Percentiles rank a stretch among this genome's conserved stretches.
These are phyloP conservation scores for Polyommatus iphigenia DNA, from an alignment of 2,888 invertebrate genomes.

Conservation along the genomic window DNA sequence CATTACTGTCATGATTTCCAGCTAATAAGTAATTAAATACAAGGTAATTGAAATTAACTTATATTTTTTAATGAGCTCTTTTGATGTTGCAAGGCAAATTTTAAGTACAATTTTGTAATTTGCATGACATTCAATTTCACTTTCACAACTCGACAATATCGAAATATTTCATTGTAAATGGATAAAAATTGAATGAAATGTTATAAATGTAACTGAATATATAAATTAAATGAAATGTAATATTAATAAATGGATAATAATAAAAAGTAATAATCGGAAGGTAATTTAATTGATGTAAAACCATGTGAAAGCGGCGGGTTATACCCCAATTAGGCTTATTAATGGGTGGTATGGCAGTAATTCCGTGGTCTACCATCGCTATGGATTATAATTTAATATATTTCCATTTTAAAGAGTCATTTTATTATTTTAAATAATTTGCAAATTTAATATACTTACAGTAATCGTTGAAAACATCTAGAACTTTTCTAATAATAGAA, in stretches of 20 bases:
- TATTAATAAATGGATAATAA: too few species aligned
- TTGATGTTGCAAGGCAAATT: not conserved
- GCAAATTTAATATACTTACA: not conserved
- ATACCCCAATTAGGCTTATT: conserved; percentile 1
- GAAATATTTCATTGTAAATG: too few species aligned
- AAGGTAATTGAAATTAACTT: not conserved
- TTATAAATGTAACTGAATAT: not conserved
- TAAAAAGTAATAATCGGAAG: not conserved
- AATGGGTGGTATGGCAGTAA: not conserved
- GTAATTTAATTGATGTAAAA: not conserved
- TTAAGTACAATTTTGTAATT: too few species aligned
- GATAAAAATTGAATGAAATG: not conserved
- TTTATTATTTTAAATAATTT: not conserved
- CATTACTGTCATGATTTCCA: too few species aligned
- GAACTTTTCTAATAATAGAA: not conserved
- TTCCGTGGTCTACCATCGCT: not conserved
- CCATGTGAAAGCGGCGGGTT: not conserved
- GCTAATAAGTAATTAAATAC: too few species aligned
- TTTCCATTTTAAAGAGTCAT: not conserved
- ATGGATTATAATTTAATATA: not conserved
- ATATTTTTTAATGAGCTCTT: not conserved
- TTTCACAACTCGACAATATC: not conserved
- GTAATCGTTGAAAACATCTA: not conserved
- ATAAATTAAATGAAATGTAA: not conserved
- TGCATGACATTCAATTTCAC: not conserved